Percentiles rank a stretch among this genome's conserved stretches.
phyloP scores from a whole-genome alignment of 2,797 vertebrate genomes.

The Trichosurus vulpecula region DNA sequence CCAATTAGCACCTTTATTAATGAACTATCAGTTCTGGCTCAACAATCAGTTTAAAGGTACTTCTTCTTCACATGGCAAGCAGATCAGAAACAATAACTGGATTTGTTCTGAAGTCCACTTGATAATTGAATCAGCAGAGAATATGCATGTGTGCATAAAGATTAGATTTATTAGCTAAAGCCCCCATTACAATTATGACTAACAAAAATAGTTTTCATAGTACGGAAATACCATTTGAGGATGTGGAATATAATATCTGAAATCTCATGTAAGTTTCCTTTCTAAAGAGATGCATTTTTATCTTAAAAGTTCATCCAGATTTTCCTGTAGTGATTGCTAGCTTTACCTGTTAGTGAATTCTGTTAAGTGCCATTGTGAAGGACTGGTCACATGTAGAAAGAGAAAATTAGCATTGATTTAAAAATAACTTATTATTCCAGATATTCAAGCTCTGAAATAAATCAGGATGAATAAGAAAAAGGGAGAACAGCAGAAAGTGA shows the following conservation, averaged over 20 bases:
- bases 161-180: not conserved
- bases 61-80: not conserved
- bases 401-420: conserved; percentile 48
- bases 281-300: not conserved
- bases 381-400: conserved; percentile 49
- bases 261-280: not conserved
- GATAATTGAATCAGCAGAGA: not conserved
- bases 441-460: conserved; percentile 45
- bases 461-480: conserved; percentile 48
- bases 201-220: not conserved
- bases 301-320: not conserved
- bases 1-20: not conserved
- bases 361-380: not conserved
- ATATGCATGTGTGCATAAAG: not conserved
- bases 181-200: not conserved
- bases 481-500: conserved; percentile 38
- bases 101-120: not conserved
- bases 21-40: not conserved
- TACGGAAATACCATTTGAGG: not conserved
- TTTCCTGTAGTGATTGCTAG: conserved; percentile 26
- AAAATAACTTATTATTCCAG: conserved; percentile 53
- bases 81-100: not conserved
- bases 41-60: not conserved
- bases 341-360: conserved; percentile 27
- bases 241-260: not conserved